Base-by-base conservation (phyloP, 1,140 invertebrate genomes). In the Drosophila insularis region DNA sequence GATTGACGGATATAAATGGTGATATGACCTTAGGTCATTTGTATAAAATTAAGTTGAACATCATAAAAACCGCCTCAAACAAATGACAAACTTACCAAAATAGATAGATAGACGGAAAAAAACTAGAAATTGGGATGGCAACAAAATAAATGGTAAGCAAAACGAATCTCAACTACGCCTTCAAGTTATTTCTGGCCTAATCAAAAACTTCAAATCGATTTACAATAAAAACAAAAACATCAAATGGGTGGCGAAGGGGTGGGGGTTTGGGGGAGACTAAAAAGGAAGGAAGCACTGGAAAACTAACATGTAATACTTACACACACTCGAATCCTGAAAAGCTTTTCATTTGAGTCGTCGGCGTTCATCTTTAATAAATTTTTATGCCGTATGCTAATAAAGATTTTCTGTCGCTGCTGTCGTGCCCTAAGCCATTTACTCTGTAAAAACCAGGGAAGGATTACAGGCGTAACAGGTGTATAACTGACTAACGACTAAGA, bases 321-420 rank as follows among this genome's bases (percentile, higher is more conserved):
- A 35, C 53, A 35, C 32, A 23, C 40, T 67, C 40, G 54, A 56
- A 32, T 56, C 54, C n/a, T 31, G 71, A 63, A 56, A 67, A 61
- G 66, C 56, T 68, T 75, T 63, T 21, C 40, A 37, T 59, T 73
- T 59, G 67, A 27, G 27, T 27, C 21, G 39, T 63, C 59, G 17
- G 64, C 80, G 62, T 78, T 81, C 82, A 89, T 87, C 80, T 89
- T 89, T 89, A 89, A 89, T 89, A 89, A 89, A 89, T 89, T 89
- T 89, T 89, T 89, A 89, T 89, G 85, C 84, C 85, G 85, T 89
- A 89, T 89, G 84, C 84, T 89, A 89, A 89, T 89, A 89, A 89
- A 86, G 82, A 89, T 82, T 82, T 87, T 80, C 75, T 66, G 35
- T 65, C 67, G 53, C 53, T 68, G 68, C 54, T 82, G 82, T 78